phyloP scores from a whole-genome alignment of 2,888 invertebrate genomes.

The Sympetrum striolatum region DNA sequence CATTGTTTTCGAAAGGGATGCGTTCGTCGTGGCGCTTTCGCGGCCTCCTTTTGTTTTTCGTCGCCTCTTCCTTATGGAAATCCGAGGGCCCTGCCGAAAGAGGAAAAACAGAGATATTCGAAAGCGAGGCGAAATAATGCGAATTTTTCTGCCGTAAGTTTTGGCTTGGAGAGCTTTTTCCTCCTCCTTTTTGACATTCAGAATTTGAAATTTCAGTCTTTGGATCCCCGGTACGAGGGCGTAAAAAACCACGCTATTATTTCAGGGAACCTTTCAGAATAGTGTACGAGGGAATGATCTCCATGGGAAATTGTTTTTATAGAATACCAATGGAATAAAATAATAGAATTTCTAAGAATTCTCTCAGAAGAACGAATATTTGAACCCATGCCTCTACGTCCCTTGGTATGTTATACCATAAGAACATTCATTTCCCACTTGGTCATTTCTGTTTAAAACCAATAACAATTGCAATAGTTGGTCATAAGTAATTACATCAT shows the following conservation, averaged over 20 bases:
- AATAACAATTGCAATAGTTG: too few relatives aligned
- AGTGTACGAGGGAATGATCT: background rate
- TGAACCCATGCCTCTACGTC: too few relatives aligned
- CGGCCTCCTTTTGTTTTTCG: background rate
- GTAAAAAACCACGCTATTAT: background rate
- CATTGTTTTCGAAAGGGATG: constrained; percentile 16
- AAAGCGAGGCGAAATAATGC: background rate
- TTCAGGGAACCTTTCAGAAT: background rate
- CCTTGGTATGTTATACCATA: too few relatives aligned
- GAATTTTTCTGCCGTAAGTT: background rate
- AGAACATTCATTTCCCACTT: too few relatives aligned
- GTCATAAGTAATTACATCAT: too few relatives aligned
- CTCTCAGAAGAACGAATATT: too few relatives aligned
- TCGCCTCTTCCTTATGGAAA: constrained; percentile 25
- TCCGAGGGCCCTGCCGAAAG: background rate
- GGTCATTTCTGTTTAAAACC: too few relatives aligned
- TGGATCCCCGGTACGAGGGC: background rate
- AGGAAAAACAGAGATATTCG: background rate
- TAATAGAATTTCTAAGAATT: too few relatives aligned
- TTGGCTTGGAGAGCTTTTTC: background rate
- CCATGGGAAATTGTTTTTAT: background rate
- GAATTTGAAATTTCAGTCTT: background rate
- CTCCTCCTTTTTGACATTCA: background rate
- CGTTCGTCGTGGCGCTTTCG: background rate
- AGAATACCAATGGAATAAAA: too few relatives aligned